Percentiles rank a stretch among this genome's conserved stretches.
Evolutionary conservation across 2,888 invertebrate species (phyloP).

Genomic region (Mythimna pallens): DNA sequence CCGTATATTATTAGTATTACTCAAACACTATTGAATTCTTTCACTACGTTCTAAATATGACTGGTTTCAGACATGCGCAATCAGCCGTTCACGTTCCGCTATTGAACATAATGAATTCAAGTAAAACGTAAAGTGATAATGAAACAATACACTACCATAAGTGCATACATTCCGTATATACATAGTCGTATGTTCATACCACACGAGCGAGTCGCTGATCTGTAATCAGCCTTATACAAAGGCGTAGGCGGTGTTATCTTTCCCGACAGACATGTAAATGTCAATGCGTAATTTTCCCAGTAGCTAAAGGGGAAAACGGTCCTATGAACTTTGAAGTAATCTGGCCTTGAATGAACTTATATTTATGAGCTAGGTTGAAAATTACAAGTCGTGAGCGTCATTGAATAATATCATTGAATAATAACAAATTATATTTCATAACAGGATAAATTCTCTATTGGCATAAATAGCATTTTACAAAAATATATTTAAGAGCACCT

Average conservation of each 20-base stretch:
- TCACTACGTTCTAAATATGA: constrained; percentile 1
- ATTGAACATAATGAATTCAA: neutral
- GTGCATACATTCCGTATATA: neutral
- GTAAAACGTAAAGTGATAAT: constrained; percentile 2
- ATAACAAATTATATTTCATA: no score
- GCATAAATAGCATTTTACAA: no score
- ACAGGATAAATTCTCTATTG: no score
- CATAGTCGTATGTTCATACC: neutral
- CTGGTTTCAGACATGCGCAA: neutral
- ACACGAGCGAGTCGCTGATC: constrained; percentile 24
- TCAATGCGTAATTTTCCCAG: constrained; percentile 31
- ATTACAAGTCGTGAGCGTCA: neutral
- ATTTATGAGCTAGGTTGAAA: neutral
- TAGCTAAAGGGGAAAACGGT: constrained; percentile 3
- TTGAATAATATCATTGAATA: neutral
- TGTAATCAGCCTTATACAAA: constrained; percentile 20
- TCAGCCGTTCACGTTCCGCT: constrained; percentile 1
- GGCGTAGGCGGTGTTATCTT: constrained; percentile 39
- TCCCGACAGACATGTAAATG: constrained; percentile 34
- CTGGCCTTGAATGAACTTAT: neutral
- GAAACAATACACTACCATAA: constrained; percentile 13
- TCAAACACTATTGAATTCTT: neutral
- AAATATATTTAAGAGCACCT: no score
- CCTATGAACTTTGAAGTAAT: constrained; percentile 30
- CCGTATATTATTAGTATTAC: neutral